A percentile compares a stretch with the other conserved stretches of the same genome.
Evolutionary conservation across 2,888 invertebrate species (phyloP).

Genomic region (Clitarchus hookeri): DNA sequence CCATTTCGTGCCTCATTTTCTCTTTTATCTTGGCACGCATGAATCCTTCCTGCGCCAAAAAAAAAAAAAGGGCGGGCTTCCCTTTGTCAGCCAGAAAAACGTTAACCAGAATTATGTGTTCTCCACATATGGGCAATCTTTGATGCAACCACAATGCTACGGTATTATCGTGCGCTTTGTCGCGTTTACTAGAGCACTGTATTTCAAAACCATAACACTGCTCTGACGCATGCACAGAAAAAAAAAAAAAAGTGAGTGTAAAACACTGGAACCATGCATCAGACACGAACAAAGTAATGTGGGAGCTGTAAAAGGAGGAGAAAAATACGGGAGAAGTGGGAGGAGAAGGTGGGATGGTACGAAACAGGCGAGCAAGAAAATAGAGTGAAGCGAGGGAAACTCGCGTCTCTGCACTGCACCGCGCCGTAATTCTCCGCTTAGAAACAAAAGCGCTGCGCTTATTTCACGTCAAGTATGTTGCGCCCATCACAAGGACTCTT

Average conservation of each 20-base stretch:
- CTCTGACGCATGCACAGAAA: not conserved
- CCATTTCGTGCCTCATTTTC: not conserved
- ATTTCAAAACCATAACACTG: not conserved
- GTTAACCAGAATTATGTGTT: not conserved
- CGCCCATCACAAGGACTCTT: not conserved
- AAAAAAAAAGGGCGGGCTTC: not conserved
- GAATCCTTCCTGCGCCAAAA: not conserved
- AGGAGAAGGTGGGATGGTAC: not conserved
- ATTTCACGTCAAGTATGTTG: not conserved
- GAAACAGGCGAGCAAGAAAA: not conserved
- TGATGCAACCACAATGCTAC: not conserved
- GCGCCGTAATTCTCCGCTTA: not conserved
- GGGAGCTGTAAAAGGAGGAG: no score
- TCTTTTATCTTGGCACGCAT: not conserved
- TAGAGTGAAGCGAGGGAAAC: not conserved
- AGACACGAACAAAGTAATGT: not conserved
- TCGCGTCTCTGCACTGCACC: not conserved
- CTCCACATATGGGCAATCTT: not conserved
- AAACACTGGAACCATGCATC: not conserved
- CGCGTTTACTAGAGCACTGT: not conserved
- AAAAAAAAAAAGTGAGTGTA: not conserved
- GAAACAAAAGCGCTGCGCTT: not conserved
- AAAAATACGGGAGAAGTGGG: not conserved
- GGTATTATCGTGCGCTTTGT: not conserved
- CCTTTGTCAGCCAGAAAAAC: not conserved